Percentiles rank a stretch among this genome's conserved stretches.
phyloP scores from a whole-genome alignment of 1,140 invertebrate species.

The Zeugodacus cucurbitae region DNA sequence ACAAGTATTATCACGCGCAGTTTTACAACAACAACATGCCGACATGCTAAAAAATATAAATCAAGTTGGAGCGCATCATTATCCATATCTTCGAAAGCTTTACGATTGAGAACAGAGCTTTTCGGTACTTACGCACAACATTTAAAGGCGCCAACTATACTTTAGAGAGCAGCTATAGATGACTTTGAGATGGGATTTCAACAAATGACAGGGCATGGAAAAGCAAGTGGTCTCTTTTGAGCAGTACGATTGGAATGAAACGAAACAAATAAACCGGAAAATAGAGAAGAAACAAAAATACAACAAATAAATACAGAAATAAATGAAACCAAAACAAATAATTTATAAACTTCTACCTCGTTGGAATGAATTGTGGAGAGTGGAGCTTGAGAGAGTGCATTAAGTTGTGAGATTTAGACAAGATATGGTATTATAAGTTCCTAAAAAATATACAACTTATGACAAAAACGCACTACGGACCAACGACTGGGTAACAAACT shows the following conservation, averaged over 20 bases:
- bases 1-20: too few relatives aligned
- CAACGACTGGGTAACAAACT: background rate
- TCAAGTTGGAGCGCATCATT: too few relatives aligned
- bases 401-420: background rate
- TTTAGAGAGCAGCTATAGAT: background rate
- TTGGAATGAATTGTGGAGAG: background rate
- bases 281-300: background rate
- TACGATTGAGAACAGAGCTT: background rate
- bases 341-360: conserved; percentile 34
- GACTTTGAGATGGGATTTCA: background rate
- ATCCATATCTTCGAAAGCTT: too few relatives aligned
- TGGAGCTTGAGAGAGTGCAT: background rate
- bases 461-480: background rate
- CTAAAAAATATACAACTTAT: conserved; percentile 2
- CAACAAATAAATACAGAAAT: background rate
- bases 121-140: background rate
- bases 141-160: background rate
- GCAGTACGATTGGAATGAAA: background rate
- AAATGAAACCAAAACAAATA: background rate
- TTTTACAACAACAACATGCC: too few relatives aligned
- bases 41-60: too few relatives aligned
- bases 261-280: background rate
- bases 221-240: background rate
- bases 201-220: background rate
- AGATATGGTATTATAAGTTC: conserved; percentile 38